phyloP scores from a whole-genome alignment of 2,113 vertebrate species.

The Pandion haliaetus region DNA sequence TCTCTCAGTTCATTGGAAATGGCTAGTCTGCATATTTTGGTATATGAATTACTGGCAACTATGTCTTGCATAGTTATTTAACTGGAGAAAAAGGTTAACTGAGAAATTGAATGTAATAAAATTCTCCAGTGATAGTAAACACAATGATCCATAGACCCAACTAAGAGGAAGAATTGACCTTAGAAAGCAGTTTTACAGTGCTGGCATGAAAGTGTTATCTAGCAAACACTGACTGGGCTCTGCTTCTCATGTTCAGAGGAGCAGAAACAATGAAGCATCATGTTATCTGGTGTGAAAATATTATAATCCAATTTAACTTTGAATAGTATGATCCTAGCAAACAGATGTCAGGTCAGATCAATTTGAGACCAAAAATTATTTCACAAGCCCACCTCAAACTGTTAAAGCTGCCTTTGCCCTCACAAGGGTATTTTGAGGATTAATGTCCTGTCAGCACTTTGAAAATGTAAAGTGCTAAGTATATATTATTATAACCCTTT shows the following conservation, averaged over 20 bases:
- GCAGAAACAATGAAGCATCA: neutral
- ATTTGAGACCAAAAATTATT: neutral
- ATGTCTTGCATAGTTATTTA: neutral
- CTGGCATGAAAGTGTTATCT: neutral
- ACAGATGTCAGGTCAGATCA: neutral
- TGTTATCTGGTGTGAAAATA: neutral
- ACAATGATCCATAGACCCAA: neutral
- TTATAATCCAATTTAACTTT: neutral
- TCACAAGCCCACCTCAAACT: slow-evolving; percentile 15
- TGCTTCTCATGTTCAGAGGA: neutral
- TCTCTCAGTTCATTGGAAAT: slow-evolving; percentile 1
- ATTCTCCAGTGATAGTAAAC: neutral
- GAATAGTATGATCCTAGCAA: neutral
- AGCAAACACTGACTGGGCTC: neutral
- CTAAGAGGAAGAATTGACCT: neutral
- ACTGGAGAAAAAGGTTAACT: slow-evolving; percentile 19
- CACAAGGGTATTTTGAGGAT: slow-evolving; percentile 46
- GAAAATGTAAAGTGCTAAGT: slow-evolving; percentile 63
- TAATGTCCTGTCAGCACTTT: slow-evolving; percentile 63
- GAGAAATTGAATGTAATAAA: neutral
- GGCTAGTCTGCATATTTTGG: neutral
- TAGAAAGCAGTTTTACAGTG: neutral
- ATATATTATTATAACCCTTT: slow-evolving; percentile 64
- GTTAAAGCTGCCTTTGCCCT: slow-evolving; percentile 22
- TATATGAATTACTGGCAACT: neutral